phyloP scores from a whole-genome alignment of 2,797 vertebrate genomes.

The Pogonophryne albipinna region DNA sequence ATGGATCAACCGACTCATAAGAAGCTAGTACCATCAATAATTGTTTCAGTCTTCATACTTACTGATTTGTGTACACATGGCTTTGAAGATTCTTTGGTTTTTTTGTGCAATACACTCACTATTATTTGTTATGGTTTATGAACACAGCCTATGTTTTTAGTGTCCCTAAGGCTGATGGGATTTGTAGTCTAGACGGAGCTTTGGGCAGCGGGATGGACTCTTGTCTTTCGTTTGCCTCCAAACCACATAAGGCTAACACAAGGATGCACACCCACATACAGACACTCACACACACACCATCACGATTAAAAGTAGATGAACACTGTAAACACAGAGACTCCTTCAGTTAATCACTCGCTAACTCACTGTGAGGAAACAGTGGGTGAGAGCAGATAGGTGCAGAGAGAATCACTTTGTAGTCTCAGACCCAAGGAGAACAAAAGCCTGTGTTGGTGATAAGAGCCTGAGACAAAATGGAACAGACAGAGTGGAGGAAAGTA shows the following conservation, averaged over 20 bases:
- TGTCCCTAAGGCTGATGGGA: constrained; percentile 52
- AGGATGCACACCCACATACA: not conserved
- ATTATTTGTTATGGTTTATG: constrained; percentile 14
- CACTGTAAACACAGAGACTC: constrained; percentile 36
- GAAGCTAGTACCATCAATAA: not conserved
- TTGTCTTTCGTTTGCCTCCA: not conserved
- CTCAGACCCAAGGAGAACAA: constrained; percentile 68
- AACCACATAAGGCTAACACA: constrained; percentile 21
- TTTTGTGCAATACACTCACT: not conserved
- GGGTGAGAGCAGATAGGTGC: constrained; percentile 47
- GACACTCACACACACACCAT: not conserved
- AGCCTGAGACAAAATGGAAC: constrained; percentile 73
- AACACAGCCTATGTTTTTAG: constrained; percentile 16
- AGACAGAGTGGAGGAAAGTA: constrained; percentile 64
- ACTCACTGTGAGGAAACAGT: constrained; percentile 36
- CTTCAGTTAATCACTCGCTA: constrained; percentile 47
- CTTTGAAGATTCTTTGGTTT: not conserved
- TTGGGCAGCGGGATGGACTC: constrained; percentile 12
- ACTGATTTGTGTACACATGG: not conserved
- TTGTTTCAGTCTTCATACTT: not conserved
- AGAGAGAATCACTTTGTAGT: constrained; percentile 72
- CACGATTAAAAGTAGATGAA: constrained; percentile 27
- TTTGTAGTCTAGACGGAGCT: constrained; percentile 38
- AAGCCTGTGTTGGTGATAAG: constrained; percentile 69
- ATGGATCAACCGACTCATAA: not conserved